These are phyloP conservation scores for Myathropa florea DNA, from an alignment of 2,888 invertebrate species.

Conservation along the genomic window DNA sequence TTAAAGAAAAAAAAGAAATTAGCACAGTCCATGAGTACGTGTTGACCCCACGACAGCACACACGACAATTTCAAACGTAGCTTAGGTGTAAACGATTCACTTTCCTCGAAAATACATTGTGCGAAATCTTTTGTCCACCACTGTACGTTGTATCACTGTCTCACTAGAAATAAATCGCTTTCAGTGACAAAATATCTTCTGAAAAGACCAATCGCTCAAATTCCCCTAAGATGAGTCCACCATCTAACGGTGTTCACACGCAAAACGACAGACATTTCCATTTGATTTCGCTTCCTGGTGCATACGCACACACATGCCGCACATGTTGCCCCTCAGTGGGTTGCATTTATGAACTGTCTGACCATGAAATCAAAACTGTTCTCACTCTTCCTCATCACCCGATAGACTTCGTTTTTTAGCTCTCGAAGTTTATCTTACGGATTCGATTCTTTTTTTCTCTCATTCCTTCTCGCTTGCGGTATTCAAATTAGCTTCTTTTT, in stretches of 20 bases:
- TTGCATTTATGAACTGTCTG: conserved; percentile 23
- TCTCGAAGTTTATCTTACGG: not conserved
- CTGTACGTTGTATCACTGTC: too few relatives aligned
- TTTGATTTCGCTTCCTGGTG: not conserved
- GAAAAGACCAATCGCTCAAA: not conserved
- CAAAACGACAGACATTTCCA: not conserved
- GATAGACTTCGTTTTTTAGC: not conserved
- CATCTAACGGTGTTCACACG: not conserved
- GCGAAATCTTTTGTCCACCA: too few relatives aligned
- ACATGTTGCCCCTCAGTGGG: not conserved
- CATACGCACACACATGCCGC: not conserved
- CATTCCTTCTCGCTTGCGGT: not conserved
- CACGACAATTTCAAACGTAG: too few relatives aligned
- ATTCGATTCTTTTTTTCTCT: not conserved
- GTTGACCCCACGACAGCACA: too few relatives aligned
- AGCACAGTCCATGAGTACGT: too few relatives aligned
- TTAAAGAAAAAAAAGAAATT: too few relatives aligned
- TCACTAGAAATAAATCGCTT: not conserved
- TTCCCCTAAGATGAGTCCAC: not conserved
- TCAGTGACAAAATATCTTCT: not conserved
- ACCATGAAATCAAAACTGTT: conserved; percentile 21
- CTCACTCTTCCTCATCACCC: not conserved
- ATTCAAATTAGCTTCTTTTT: conserved; percentile 43
- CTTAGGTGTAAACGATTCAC: too few relatives aligned
- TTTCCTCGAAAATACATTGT: too few relatives aligned